Evolutionary conservation across 2,113 vertebrate genomes (phyloP).

Genomic region (Apeltes quadracus): DNA sequence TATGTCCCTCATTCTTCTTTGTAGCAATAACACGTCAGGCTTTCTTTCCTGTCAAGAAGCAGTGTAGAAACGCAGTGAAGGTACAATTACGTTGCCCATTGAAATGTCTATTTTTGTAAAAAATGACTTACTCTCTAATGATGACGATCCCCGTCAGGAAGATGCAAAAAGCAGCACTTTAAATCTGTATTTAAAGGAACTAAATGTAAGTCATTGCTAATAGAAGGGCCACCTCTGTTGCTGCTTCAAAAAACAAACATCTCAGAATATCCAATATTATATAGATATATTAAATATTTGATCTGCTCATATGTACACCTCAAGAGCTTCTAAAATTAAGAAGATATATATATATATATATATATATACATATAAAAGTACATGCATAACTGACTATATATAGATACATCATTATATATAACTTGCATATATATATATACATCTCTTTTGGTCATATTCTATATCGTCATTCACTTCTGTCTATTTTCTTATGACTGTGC

Average conservation of each 20-base stretch:
- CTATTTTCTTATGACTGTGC: constrained; percentile 76
- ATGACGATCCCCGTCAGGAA: constrained; percentile 18
- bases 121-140: constrained; percentile 56
- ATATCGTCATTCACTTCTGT: constrained; percentile 53
- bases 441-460: constrained; percentile 44
- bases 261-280: constrained; percentile 45
- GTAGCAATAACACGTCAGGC: constrained; percentile 67
- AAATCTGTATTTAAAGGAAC: too few relatives aligned
- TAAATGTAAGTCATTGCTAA: constrained; percentile 37
- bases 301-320: constrained; percentile 43
- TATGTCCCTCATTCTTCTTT: constrained; percentile 20
- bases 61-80: background rate
- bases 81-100: constrained; percentile 38
- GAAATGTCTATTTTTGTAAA: constrained; percentile 76
- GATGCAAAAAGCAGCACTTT: constrained; percentile 57
- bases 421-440: constrained; percentile 27
- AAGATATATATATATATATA: constrained; percentile 47
- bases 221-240: constrained; percentile 22
- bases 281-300: background rate
- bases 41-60: constrained; percentile 37
- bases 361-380: constrained; percentile 37
- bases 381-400: constrained; percentile 18
- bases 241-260: constrained; percentile 54
- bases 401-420: constrained; percentile 54
- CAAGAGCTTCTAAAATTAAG: constrained; percentile 31